phyloP scores from a whole-genome alignment of 2,113 vertebrate genomes.

The Mirounga angustirostris region DNA sequence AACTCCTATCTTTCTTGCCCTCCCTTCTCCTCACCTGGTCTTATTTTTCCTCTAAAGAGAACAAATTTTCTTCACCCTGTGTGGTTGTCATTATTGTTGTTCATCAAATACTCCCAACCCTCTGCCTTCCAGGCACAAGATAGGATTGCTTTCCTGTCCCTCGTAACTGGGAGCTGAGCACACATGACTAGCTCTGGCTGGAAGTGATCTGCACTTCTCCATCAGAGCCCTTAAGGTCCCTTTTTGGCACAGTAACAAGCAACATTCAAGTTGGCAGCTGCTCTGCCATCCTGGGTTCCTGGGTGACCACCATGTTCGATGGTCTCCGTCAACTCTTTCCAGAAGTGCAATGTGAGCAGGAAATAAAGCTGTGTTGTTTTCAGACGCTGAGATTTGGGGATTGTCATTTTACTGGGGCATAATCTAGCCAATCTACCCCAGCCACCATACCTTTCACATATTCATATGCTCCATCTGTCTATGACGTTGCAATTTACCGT shows the following conservation, averaged over 20 bases:
- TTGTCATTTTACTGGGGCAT: background rate
- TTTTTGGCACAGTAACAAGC: background rate
- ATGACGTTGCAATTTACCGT: background rate
- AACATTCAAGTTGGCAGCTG: background rate
- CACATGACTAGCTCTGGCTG: background rate
- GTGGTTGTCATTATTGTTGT: background rate
- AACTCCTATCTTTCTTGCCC: background rate
- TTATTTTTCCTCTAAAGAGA: constrained; percentile 19
- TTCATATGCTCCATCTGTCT: background rate
- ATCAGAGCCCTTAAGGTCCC: background rate
- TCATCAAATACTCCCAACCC: background rate
- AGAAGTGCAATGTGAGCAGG: background rate
- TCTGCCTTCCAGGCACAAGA: background rate
- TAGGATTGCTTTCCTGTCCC: background rate
- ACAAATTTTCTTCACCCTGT: background rate
- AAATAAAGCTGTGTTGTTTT: constrained; percentile 4
- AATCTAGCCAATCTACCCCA: background rate
- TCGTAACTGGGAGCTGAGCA: background rate
- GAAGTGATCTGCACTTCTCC: background rate
- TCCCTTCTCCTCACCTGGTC: background rate
- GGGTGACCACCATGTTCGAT: background rate
- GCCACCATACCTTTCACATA: background rate
- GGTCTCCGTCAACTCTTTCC: background rate
- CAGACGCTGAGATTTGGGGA: background rate
- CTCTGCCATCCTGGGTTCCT: background rate